Evolutionary conservation across 2,888 invertebrate species (phyloP), one percentile per base, ranked within the genome.

Genomic region (Lobophora halterata): DNA sequence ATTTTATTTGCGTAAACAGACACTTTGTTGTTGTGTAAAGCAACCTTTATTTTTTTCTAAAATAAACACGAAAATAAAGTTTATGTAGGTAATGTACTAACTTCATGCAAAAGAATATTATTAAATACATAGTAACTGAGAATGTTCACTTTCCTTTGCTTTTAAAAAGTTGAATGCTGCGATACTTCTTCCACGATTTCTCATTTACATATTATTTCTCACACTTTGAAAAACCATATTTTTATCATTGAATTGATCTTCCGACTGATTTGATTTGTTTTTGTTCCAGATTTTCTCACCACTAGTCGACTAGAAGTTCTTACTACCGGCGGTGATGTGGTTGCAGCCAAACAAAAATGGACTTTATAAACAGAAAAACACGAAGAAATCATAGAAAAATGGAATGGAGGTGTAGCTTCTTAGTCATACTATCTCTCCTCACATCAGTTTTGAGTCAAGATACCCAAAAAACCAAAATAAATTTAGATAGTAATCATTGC

Each of bases 401-500:
- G 46, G 67, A 71, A 63, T 76, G 81, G 80, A 77, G 74, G 70
- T 61, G 67, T 31, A 51, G 56, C 55, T 59, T 73, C 52, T 42
- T 76, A 64, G 60, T 73, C 49, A 58, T 68, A 49, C 53, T 83
- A 69, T 52, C 66, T 25, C 49, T 77, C 21, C 54, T 77, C 21
- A 52, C 69, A 50, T 65, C 74, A 55, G 61, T 59, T 43, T 68
- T 69, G 46, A 70, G 80, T 61, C 71, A 77, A 51, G 63, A 65
- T 53, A 74, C 64, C 61, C n/a, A n/a, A n/a, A 49, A 58, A 71
- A 79, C 76, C 76, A 78, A 81, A 79, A 69, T 75, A 78, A 60
- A 60, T 27, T 49, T 83, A 83, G 74, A 74, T 61, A 59, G 61
- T 75, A 81, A 63, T 57, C 56, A 71, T 62, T 86, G 87, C 86